phyloP scores from a whole-genome alignment of 2,113 vertebrate genomes.

The Lepidothrix coronata region DNA sequence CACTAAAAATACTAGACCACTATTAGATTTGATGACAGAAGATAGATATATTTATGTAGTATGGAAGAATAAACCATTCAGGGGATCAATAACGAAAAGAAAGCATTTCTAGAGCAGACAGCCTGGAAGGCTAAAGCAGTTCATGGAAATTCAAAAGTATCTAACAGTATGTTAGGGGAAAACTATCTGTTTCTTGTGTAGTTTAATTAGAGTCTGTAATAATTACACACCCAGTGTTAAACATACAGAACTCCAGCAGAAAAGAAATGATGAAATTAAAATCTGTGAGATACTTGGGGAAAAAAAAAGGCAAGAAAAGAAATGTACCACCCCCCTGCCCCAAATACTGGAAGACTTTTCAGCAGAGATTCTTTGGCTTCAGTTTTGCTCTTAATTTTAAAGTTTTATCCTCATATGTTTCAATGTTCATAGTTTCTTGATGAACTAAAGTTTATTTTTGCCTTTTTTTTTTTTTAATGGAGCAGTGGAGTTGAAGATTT shows the following conservation, averaged over 20 bases:
- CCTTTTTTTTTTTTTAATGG: background rate
- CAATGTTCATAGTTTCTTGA: background rate
- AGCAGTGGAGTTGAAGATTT: background rate
- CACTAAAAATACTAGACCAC: background rate
- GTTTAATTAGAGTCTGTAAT: background rate
- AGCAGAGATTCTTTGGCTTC: background rate
- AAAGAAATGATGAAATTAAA: conserved; percentile 6
- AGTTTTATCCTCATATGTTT: background rate
- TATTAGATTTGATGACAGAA: background rate
- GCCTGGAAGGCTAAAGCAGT: background rate
- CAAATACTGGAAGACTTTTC: background rate
- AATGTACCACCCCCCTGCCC: rapidly evolving
- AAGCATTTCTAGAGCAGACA: background rate
- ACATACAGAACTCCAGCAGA: background rate
- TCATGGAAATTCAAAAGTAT: background rate
- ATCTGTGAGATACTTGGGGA: background rate
- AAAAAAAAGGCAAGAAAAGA: background rate
- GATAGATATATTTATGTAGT: background rate
- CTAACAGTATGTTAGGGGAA: background rate
- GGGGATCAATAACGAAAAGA: background rate
- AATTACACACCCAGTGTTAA: conserved; percentile 8
- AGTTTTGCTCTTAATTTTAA: background rate
- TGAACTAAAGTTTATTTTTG: background rate
- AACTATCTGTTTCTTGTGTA: background rate
- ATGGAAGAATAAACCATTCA: background rate